Percentiles rank a stretch among this genome's conserved stretches.
Evolutionary conservation across 2,113 vertebrate genomes (phyloP).

Genomic region (Halichoeres trimaculatus): DNA sequence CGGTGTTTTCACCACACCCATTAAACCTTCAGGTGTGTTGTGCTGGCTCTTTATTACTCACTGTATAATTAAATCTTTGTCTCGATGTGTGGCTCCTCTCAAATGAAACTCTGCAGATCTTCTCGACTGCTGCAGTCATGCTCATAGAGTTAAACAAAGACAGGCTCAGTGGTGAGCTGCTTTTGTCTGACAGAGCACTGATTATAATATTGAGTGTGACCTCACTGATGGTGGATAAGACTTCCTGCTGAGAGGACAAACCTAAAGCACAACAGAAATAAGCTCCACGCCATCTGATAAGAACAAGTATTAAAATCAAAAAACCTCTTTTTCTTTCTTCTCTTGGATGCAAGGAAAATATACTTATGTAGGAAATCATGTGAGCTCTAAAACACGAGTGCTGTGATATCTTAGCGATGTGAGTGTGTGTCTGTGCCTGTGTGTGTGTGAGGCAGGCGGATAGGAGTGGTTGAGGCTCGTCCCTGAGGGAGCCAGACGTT

Average conservation of each 20-base stretch:
- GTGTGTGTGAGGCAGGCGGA: constrained; percentile 29
- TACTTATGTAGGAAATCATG: constrained; percentile 21
- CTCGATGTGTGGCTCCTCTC: constrained; percentile 29
- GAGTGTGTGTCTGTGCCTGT: not conserved
- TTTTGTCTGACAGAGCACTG: not conserved
- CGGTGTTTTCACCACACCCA: constrained; percentile 56
- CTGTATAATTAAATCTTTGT: constrained; percentile 45
- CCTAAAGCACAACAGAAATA: constrained; percentile 49
- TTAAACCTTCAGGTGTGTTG: constrained; percentile 47
- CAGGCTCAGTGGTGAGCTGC: constrained; percentile 11
- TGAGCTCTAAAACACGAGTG: constrained; percentile 21
- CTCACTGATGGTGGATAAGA: constrained; percentile 58
- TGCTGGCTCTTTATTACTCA: constrained; percentile 21
- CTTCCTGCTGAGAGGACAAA: constrained; percentile 25
- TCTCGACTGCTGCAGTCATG: too few species aligned
- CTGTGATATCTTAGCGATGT: constrained; percentile 8
- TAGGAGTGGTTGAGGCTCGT: constrained; percentile 45
- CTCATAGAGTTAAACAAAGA: constrained; percentile 29
- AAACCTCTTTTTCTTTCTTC: constrained; percentile 3
- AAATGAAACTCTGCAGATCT: not conserved
- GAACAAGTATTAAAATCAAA: constrained; percentile 33
- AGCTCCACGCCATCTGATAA: constrained; percentile 50
- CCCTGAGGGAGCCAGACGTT: constrained; percentile 38
- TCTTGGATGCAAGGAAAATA: constrained; percentile 35
- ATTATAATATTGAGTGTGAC: constrained; percentile 25